Evolutionary conservation across 2,888 invertebrate genomes (phyloP), one percentile per base, ranked within the genome.

Genomic region (Drosophila nigritarsus): DNA sequence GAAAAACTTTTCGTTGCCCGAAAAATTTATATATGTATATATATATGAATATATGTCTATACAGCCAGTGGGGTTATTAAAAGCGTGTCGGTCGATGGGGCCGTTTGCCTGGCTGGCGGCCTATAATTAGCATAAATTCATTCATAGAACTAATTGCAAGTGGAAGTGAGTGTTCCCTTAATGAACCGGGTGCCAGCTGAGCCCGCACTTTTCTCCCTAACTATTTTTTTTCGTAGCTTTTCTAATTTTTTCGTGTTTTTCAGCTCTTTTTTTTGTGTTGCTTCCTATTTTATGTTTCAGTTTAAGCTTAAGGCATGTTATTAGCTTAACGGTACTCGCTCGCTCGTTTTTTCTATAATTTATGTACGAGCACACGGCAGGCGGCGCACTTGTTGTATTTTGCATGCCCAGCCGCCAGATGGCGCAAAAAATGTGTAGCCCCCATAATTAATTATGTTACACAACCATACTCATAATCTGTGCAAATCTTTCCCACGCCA

Each of bases 41-140:
- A 6, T 6, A 38, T 18, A n/a, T 40, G 20, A 38, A 24, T 24
- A 15, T 8, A 3, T 15, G 13, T 20, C 20, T 24, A 45, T 24
- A 24, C 8, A 54, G 56, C 55, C 63, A 76, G 75, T 66, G 76
- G 74, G 74, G 81, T 75, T 85, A 88, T 85, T 88, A 88, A 79
- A 88, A 88, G 88, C 83, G 88, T 88, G 88, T 85, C 86, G 86
- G 75, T 75, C 71, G 78, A 73, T 74, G 66, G 72, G 56, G 76
- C 54, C 71, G 71, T 51, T 38, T 66, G 72, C 32, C 67, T 79
- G 53, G 53, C 64, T 79, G 42, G 36, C 34, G 72, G 78, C 74
- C 80, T 82, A 80, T 86, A 88, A 86, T 88, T 88, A 89, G 80
- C 85, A 89, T 86, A 86, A 87, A 89, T 88, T 86, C 86, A 85